Conservation (phyloP, 1,140 invertebrate species). For the Archegozetes longisetosus region DNA sequence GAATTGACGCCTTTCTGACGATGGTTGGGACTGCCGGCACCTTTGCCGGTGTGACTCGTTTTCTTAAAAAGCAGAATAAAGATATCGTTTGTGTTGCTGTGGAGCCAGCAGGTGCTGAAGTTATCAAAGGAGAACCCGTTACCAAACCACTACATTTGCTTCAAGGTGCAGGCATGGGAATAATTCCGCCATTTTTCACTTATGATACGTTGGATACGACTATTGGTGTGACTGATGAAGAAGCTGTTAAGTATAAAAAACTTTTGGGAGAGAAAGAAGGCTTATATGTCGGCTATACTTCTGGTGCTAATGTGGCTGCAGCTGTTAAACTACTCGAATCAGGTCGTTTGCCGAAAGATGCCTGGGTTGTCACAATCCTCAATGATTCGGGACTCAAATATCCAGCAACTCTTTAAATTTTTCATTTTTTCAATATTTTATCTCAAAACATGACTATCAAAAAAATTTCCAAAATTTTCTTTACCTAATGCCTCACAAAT, state of each 20-base stretch:
- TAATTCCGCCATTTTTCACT: conserved; percentile 8
- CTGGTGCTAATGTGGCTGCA: conserved; percentile 14
- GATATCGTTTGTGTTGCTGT: conserved; percentile 10
- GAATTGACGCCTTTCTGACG: conserved; percentile 22
- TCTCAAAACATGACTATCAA: too few relatives aligned
- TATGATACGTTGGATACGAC: not conserved
- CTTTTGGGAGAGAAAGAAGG: conserved; percentile 13
- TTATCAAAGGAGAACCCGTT: conserved; percentile 3
- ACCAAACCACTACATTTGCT: conserved; percentile 15
- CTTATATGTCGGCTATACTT: conserved; percentile 12
- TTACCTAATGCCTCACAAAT: too few relatives aligned
- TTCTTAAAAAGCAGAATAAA: conserved; percentile 16
- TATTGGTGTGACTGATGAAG: conserved; percentile 14
- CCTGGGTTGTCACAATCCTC: conserved; percentile 13
- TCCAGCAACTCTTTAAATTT: too few relatives aligned
- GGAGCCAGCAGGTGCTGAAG: conserved; percentile 11
- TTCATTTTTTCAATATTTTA: too few relatives aligned
- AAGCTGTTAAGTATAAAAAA: conserved; percentile 13
- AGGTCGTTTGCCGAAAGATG: conserved; percentile 8
- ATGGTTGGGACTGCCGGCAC: conserved; percentile 24
- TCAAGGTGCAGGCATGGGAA: conserved; percentile 13
- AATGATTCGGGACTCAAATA: conserved; percentile 17
- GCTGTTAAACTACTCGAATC: conserved; percentile 12
- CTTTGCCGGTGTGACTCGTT: conserved; percentile 10
- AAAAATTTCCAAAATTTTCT: too few relatives aligned